Conservation (phyloP, 2,888 invertebrate species). For the Ethmia dodecea region DNA sequence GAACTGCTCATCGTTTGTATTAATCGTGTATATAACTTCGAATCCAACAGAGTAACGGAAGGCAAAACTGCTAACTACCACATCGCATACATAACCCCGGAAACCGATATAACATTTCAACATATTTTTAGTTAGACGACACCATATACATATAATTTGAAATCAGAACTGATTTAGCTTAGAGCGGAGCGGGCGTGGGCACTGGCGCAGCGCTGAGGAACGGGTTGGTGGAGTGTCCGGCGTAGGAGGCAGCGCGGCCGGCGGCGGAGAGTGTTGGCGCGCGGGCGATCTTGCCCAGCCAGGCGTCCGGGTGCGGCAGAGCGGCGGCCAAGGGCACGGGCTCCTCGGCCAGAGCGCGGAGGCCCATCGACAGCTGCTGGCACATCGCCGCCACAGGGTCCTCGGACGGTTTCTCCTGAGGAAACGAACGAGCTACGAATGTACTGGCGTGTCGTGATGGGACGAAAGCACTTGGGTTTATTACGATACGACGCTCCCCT, state of each 20-base stretch:
- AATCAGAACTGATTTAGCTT: no score
- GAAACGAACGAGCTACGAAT: no score
- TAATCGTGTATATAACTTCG: no score
- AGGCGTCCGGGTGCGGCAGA: constrained; percentile 84
- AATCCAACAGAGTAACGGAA: no score
- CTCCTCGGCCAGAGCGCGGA: constrained; percentile 83
- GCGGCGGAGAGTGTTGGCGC: constrained; percentile 74
- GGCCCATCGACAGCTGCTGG: constrained; percentile 86
- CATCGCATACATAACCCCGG: no score
- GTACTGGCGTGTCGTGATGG: background rate
- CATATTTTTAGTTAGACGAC: no score
- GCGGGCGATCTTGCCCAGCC: constrained; percentile 85
- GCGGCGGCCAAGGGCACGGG: constrained; percentile 39
- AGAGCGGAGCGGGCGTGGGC: constrained; percentile 10
- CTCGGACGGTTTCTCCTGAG: constrained; percentile 23
- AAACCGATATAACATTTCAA: no score
- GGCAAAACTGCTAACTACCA: no score
- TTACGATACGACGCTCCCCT: no score
- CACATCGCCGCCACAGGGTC: constrained; percentile 87
- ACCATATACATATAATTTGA: no score
- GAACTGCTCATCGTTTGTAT: no score
- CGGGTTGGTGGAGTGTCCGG: constrained; percentile 47
- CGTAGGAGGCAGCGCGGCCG: constrained; percentile 42
- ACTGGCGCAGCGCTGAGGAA: constrained; percentile 33
- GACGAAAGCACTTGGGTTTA: no score